A percentile compares a stretch with the other conserved stretches of the same genome.
Evolutionary conservation across 2,113 vertebrate genomes (phyloP).

Genomic region (Steatornis caripensis): DNA sequence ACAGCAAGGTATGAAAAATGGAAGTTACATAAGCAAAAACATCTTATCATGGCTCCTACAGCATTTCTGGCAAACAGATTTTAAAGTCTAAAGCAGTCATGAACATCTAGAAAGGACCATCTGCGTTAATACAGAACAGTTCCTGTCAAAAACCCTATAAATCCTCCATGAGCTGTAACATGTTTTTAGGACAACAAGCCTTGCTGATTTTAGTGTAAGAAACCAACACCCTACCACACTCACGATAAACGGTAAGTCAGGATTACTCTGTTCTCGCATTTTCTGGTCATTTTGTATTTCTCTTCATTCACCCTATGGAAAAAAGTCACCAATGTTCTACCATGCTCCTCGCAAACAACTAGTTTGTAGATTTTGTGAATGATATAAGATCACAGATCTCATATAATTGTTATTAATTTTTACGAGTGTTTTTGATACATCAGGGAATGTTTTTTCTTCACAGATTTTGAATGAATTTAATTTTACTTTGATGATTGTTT

Average conservation of each 20-base stretch:
- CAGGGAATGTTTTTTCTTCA: background rate
- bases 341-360: background rate
- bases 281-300: background rate
- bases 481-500: background rate
- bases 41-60: background rate
- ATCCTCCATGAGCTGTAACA: background rate
- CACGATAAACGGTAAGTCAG: background rate
- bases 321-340: background rate
- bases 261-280: background rate
- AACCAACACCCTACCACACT: background rate
- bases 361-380: background rate
- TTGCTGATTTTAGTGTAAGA: background rate
- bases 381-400: background rate
- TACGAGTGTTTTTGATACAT: background rate
- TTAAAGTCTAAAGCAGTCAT: background rate
- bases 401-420: background rate
- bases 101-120: background rate
- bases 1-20: background rate
- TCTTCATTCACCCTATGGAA: background rate
- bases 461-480: background rate
- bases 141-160: background rate
- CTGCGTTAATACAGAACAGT: background rate
- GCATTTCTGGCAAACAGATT: background rate
- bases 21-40: background rate
- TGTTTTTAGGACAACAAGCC: background rate